Evolutionary conservation across 64 coral and sea anemone genomes (phyloP).

Genomic region (Catalaphyllia jardinei): DNA sequence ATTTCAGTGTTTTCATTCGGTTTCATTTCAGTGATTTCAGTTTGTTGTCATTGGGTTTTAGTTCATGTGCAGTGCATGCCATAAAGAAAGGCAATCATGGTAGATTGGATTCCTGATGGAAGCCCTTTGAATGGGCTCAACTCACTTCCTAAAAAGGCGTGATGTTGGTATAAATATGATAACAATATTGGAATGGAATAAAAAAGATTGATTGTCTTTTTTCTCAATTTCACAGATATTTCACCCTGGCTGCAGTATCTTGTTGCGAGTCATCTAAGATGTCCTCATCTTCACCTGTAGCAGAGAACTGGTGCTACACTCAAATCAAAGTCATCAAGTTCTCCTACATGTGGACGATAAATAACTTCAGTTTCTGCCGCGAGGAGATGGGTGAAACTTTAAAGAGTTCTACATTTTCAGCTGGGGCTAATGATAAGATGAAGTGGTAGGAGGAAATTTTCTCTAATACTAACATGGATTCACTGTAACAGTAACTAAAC

Average conservation of each 20-base stretch:
- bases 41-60: no score
- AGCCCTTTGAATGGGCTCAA: no score
- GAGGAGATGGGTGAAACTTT: slow-evolving; percentile 99
- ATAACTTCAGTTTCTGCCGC: slow-evolving; percentile 97
- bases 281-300: slow-evolving; percentile 96
- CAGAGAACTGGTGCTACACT: slow-evolving; percentile 99
- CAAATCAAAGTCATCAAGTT: slow-evolving; percentile 99
- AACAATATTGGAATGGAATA: no score
- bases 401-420: slow-evolving; percentile 98
- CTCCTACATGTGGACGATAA: slow-evolving; percentile 99
- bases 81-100: no score
- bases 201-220: background rate
- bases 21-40: no score
- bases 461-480: no score
- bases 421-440: slow-evolving; percentile 99
- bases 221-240: slow-evolving; percentile 16
- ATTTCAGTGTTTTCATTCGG: no score
- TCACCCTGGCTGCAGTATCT: slow-evolving; percentile 88
- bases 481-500: no score
- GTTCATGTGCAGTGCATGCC: no score
- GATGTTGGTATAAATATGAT: no score
- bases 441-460: slow-evolving; percentile 76
- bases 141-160: no score
- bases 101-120: no score
- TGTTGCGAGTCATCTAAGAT: slow-evolving; percentile 78